Evolutionary conservation across 1,140 invertebrate species (phyloP), one percentile per base, ranked within the genome.

Genomic region (Zaprionus ornatus): DNA sequence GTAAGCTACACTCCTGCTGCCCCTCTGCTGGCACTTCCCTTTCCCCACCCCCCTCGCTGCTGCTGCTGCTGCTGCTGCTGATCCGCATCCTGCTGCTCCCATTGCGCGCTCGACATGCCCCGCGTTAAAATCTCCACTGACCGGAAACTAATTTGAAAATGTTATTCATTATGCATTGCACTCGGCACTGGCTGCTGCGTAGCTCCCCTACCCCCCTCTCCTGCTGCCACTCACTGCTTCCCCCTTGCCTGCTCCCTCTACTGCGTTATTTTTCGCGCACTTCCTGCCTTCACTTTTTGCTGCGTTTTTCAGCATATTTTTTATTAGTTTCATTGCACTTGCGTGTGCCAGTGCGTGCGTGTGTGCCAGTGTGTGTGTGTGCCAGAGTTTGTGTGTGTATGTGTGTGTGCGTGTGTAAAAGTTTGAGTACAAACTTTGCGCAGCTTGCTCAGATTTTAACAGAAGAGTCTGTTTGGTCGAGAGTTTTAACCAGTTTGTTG

Each of bases 111-210:
- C 62, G 80, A 88, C 74, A 80, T 66, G 71, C 77, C 76, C 80
- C 76, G 80, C 80, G 80, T 80, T 84, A 74, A 90, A 90, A 88
- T 90, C 81, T 88, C 82, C 79, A 75, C 85, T 88, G 85, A 88
- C 85, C 85, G 85, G 85, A 90, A 88, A 90, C 85, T 88, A 88
- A 88, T 88, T 88, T 85, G 81, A 88, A 88, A 88, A 88, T 90
- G 85, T 90, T 87, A 88, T 87, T 87, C 83, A 87, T 87, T 88
- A 87, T 87, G 83, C 83, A 88, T 80, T 61, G 84, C 74, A 73
- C 60, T 70, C 45, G 60, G 54, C n/a, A 35, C 12, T 10, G 56
- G 60, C 52, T 67, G 63, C 63, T 45, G 37, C n/a, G 37, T 40
- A n/a, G 15, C 15, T 4, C 37, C 35, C 35, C 35, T n/a, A 5